These are phyloP conservation scores for Cardiocondyla obscurior DNA, from an alignment of 1,140 invertebrate species.

Conservation along the genomic window DNA sequence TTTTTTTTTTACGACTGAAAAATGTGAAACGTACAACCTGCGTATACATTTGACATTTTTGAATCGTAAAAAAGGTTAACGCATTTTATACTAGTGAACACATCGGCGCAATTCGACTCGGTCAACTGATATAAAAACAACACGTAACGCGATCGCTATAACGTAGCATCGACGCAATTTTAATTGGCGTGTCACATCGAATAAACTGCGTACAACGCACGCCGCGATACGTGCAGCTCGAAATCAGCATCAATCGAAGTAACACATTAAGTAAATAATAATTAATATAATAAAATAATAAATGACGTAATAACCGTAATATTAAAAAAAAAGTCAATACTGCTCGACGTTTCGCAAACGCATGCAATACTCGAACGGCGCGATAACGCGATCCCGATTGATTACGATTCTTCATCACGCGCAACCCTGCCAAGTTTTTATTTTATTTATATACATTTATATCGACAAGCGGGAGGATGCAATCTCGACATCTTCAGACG, in stretches of 20 bases:
- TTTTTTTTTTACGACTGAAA: too few relatives aligned
- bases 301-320: too few relatives aligned
- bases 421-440: neutral
- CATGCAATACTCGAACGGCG: neutral
- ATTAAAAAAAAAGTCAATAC: too few relatives aligned
- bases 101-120: constrained; percentile 36
- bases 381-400: neutral
- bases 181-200: constrained; percentile 21
- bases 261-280: too few relatives aligned
- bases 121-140: constrained; percentile 26
- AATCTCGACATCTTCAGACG: neutral
- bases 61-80: too few relatives aligned
- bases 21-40: too few relatives aligned
- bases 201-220: neutral
- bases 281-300: too few relatives aligned
- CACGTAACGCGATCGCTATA: constrained; percentile 24
- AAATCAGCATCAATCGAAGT: neutral
- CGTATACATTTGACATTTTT: too few relatives aligned
- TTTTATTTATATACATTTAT: constrained; percentile 5
- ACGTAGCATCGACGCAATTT: constrained; percentile 16
- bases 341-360: neutral
- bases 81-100: too few relatives aligned
- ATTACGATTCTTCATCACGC: neutral
- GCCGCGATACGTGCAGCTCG: neutral
- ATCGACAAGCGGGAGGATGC: neutral